Percentiles rank a stretch among this genome's conserved stretches.
Conservation (phyloP, 2,888 invertebrate genomes). For the Hofmannophila pseudospretella region DNA sequence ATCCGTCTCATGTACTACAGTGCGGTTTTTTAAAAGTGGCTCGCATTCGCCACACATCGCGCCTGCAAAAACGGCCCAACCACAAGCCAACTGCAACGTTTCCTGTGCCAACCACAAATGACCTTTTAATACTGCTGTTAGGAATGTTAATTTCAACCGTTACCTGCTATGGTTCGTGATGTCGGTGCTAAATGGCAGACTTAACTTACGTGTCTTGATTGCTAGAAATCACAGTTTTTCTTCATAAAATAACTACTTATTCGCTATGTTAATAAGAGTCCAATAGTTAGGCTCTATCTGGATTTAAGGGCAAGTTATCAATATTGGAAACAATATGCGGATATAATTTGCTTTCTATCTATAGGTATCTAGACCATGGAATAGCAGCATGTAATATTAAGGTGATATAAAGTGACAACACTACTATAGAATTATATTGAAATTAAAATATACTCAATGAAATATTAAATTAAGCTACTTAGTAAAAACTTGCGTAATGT, state of each 20-base stretch:
- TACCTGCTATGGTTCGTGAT: constrained; percentile 25
- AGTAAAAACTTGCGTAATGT: not conserved
- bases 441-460: too few species aligned
- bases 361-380: too few species aligned
- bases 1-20: constrained; percentile 16
- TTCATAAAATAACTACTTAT: too few species aligned
- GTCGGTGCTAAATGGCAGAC: constrained; percentile 20
- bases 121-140: constrained; percentile 59
- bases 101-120: constrained; percentile 67
- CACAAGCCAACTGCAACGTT: constrained; percentile 52
- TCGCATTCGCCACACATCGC: constrained; percentile 31
- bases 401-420: too few species aligned
- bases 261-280: too few species aligned
- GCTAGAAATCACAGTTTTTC: constrained; percentile 4
- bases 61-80: constrained; percentile 49
- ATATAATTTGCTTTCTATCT: too few species aligned
- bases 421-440: too few species aligned
- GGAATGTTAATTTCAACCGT: constrained; percentile 52
- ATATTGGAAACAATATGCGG: too few species aligned
- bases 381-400: too few species aligned
- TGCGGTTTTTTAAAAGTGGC: constrained; percentile 34
- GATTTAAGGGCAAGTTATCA: too few species aligned
- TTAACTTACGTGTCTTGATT: not conserved
- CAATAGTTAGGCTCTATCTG: too few species aligned
- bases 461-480: too few species aligned